A percentile compares a stretch with the other conserved stretches of the same genome.
phyloP scores from a whole-genome alignment of 1,140 invertebrate genomes.

The Nasonia vitripennis region DNA sequence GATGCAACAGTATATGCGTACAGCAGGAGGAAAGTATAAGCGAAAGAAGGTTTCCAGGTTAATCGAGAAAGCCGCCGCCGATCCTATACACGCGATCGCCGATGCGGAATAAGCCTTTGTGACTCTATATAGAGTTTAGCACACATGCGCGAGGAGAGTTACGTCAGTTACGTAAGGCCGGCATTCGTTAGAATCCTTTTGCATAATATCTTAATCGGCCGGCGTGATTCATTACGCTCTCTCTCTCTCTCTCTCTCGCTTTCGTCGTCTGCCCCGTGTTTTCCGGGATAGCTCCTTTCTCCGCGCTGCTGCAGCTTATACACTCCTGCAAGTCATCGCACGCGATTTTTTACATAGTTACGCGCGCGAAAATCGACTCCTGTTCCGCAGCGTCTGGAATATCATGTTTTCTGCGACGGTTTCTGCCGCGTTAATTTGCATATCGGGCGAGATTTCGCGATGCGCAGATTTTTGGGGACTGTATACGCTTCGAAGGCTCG shows the following conservation, averaged over 20 bases:
- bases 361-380: neutral
- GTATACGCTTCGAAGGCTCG: too few species aligned
- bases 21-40: neutral
- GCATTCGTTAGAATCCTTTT: constrained; percentile 40
- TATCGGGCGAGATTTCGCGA: too few species aligned
- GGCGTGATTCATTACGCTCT: constrained; percentile 34
- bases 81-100: neutral
- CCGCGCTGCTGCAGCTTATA: neutral
- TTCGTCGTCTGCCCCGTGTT: constrained; percentile 18
- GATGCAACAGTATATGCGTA: neutral
- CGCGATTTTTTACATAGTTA: neutral
- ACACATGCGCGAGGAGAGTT: neutral
- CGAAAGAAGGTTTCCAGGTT: constrained; percentile 45
- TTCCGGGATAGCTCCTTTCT: constrained; percentile 38
- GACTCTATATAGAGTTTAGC: too few species aligned
- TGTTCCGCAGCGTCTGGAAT: neutral
- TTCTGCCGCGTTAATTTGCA: too few species aligned
- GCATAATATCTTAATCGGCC: constrained; percentile 41
- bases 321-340: constrained; percentile 16
- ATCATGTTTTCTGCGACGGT: too few species aligned
- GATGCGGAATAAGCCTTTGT: neutral
- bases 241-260: neutral
- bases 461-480: too few species aligned
- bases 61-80: constrained; percentile 18
- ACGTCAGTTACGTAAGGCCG: constrained; percentile 30